Conservation (phyloP, 2,888 invertebrate genomes). For the Heliconius charithonia region DNA sequence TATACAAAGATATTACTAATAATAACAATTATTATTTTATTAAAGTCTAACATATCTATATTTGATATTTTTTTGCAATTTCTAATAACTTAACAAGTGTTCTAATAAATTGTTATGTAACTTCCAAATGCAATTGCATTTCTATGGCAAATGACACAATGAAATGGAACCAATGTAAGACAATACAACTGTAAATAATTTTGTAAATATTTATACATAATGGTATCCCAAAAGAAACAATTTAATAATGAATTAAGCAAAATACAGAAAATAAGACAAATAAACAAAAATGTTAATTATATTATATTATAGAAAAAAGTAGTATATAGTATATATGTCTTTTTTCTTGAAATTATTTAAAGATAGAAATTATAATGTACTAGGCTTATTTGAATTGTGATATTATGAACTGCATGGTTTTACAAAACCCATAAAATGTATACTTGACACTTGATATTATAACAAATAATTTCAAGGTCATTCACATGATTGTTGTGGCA, state of each 20-base stretch:
- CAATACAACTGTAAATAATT: background rate
- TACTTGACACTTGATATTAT: slow-evolving; percentile 2
- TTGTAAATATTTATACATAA: background rate
- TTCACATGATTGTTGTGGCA: slow-evolving; percentile 44
- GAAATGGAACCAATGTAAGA: background rate
- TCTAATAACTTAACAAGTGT: too few relatives aligned
- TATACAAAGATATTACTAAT: too few relatives aligned
- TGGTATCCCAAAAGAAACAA: too few relatives aligned
- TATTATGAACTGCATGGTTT: slow-evolving; percentile 8
- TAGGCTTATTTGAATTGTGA: background rate
- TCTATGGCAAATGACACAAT: background rate
- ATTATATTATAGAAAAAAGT: slow-evolving; percentile 3
- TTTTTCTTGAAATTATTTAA: background rate
- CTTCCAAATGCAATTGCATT: background rate
- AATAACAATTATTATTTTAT: background rate
- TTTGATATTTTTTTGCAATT: background rate
- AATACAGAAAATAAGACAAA: background rate
- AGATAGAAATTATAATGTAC: background rate
- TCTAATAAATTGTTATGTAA: slow-evolving; percentile 2
- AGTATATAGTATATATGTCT: background rate
- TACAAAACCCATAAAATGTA: slow-evolving; percentile 15
- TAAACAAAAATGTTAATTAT: background rate
- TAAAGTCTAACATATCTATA: background rate
- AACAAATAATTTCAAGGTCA: slow-evolving; percentile 46
- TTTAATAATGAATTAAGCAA: background rate